A percentile compares a stretch with the other conserved stretches of the same genome.
Conservation (phyloP, 2,113 vertebrate genomes). For the Pontoporia blainvillei region DNA sequence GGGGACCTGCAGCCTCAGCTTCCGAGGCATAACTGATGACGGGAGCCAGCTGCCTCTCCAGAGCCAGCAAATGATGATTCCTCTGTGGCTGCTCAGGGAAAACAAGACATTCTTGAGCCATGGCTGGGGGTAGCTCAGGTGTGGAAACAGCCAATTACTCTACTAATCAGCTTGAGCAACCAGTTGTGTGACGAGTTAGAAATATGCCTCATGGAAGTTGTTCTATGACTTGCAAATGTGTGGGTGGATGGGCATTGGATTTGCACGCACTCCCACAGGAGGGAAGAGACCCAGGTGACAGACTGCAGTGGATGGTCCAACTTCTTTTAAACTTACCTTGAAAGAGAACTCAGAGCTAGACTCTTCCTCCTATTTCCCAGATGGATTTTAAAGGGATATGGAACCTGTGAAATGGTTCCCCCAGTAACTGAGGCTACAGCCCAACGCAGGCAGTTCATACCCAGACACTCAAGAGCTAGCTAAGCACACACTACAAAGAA, state of each 20-base stretch:
- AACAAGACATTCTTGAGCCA: not conserved
- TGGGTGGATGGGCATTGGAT: not conserved
- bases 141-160: not conserved
- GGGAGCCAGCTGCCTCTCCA: conserved; percentile 22
- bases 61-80: not conserved
- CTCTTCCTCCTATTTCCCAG: not conserved
- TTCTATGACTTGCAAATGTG: not conserved
- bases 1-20: not conserved
- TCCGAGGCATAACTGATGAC: not conserved
- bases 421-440: not conserved
- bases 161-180: not conserved
- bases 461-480: not conserved
- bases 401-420: not conserved
- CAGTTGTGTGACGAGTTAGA: not conserved
- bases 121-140: not conserved
- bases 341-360: not conserved
- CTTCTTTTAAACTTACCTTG: not conserved
- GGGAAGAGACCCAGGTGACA: not conserved
- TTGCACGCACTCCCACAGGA: accelerated
- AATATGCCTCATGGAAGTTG: not conserved
- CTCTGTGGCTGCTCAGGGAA: not conserved
- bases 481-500: not conserved
- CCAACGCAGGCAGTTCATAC: not conserved
- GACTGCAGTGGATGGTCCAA: accelerated
- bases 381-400: not conserved